phyloP scores from a whole-genome alignment of 1,140 invertebrate genomes.

The Phenacoccus solenopsis region DNA sequence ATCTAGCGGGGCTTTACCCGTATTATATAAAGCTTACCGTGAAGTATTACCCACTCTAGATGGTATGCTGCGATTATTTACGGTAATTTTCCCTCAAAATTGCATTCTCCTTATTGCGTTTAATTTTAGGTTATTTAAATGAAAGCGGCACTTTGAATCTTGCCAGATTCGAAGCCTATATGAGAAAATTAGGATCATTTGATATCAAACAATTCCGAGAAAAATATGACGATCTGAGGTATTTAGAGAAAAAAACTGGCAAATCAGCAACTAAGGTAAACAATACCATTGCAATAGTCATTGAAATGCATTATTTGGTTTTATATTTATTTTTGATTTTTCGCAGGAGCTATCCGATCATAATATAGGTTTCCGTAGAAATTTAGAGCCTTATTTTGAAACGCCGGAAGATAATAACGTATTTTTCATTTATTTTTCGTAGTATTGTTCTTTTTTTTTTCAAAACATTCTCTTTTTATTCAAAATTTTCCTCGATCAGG shows the following conservation, averaged over 20 bases:
- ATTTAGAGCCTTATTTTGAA: neutral
- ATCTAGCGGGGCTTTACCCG: slow-evolving; percentile 68
- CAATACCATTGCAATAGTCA: too few species aligned
- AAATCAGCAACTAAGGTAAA: too few species aligned
- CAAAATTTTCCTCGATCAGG: neutral
- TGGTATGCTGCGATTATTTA: slow-evolving; percentile 43
- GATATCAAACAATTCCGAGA: slow-evolving; percentile 79
- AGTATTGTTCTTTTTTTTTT: too few species aligned
- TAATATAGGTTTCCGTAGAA: neutral
- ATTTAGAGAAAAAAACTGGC: slow-evolving; percentile 55
- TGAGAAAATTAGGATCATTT: slow-evolving; percentile 59
- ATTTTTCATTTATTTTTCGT: too few species aligned
- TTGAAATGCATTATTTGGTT: too few species aligned
- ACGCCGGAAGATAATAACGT: slow-evolving; percentile 9
- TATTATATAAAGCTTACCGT: slow-evolving; percentile 81
- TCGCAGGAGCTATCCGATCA: neutral
- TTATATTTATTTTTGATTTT: neutral
- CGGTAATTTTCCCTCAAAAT: neutral
- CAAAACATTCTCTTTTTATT: too few species aligned
- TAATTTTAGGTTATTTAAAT: slow-evolving; percentile 71
- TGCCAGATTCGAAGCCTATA: slow-evolving; percentile 70
- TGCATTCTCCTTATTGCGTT: neutral
- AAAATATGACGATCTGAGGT: slow-evolving; percentile 70
- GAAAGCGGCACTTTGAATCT: slow-evolving; percentile 76
- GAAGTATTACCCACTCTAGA: slow-evolving; percentile 69